Base-by-base conservation (phyloP, 2,797 vertebrate genomes). In the Trichosurus vulpecula region DNA sequence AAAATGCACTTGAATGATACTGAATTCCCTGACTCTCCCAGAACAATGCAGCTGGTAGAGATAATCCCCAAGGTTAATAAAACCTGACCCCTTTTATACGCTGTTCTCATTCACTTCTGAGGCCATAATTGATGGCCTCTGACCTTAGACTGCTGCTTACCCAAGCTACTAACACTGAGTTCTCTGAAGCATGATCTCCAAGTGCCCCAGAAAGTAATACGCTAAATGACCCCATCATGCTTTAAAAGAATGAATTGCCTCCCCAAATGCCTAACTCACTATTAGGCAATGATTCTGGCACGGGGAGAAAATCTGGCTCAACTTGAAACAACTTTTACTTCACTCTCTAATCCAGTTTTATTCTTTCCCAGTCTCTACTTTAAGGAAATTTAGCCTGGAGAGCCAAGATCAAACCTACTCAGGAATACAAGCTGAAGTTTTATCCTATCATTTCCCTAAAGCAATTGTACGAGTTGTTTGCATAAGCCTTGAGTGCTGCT, bases 341-440 rank as follows among this genome's bases (percentile, higher is more conserved):
- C 35, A 90, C 51, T 22, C 92, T 95, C 94, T 89, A 55, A 97
- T 95, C 96, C 90, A 61, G n/a, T 91, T 94, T 94, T 92, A 94
- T 51, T 61, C 54, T 91, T 91, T 96, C 54, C 53, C 57, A 93
- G 93, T 14, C 81, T 96, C 94, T 90, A 92, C 96, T 96, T 95
- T 96, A 94, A 95, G 94, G 97, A 97, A 97, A 96, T 4, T 90
- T 95, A 92, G 94, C 0, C 54, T 52, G 35, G 90, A 66, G 97
- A 98, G 91, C 92, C 92, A 94, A 96, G 96, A 98, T 97, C 95
- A 98, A 98, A 94, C 90, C 96, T 95, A 94, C 93, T 97, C 97
- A 97, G 97, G 98, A 96, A 95, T 93, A 96, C 95, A 97, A 97
- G 93, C 91, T 0, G 53, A 95, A 94, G 94, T 93, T 94, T 97